phyloP scores from a whole-genome alignment of 2,113 vertebrate genomes.

The Barnardius zonarius region DNA sequence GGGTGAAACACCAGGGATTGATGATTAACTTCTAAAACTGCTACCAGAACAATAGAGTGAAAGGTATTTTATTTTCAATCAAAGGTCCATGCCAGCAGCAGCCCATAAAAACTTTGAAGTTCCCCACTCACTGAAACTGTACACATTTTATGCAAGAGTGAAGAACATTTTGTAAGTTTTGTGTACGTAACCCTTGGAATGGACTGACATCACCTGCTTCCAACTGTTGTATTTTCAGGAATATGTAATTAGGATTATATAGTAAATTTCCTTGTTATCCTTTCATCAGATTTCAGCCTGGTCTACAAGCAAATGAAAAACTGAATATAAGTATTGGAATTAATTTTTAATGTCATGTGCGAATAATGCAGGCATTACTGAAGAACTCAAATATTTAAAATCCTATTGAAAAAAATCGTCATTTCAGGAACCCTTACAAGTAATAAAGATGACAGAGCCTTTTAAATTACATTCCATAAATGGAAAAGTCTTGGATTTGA shows the following conservation, averaged over 20 bases:
- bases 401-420: conserved; percentile 47
- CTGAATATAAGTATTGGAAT: conserved; percentile 47
- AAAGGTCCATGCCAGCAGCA: conserved; percentile 63
- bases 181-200: conserved; percentile 77
- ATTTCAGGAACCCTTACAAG: conserved; percentile 71
- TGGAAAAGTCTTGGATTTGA: conserved; percentile 65
- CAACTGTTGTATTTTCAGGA: conserved; percentile 70
- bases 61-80: conserved; percentile 68
- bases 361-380: conserved; percentile 69
- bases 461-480: conserved; percentile 59
- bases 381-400: conserved; percentile 67
- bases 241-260: conserved; percentile 74
- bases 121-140: conserved; percentile 57
- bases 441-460: conserved; percentile 65
- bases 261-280: conserved; percentile 68
- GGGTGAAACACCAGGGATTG: no score
- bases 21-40: conserved; percentile 13
- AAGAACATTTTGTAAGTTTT: conserved; percentile 76
- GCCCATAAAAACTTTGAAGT: conserved; percentile 59
- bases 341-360: conserved; percentile 66
- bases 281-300: conserved; percentile 67
- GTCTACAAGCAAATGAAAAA: conserved; percentile 60
- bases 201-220: conserved; percentile 64
- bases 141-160: conserved; percentile 76
- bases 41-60: conserved; percentile 63